A percentile compares a stretch with the other conserved stretches of the same genome.
These are phyloP conservation scores for Ictidomys tridecemlineatus DNA, from an alignment of 2,113 vertebrate genomes.

Conservation along the genomic window DNA sequence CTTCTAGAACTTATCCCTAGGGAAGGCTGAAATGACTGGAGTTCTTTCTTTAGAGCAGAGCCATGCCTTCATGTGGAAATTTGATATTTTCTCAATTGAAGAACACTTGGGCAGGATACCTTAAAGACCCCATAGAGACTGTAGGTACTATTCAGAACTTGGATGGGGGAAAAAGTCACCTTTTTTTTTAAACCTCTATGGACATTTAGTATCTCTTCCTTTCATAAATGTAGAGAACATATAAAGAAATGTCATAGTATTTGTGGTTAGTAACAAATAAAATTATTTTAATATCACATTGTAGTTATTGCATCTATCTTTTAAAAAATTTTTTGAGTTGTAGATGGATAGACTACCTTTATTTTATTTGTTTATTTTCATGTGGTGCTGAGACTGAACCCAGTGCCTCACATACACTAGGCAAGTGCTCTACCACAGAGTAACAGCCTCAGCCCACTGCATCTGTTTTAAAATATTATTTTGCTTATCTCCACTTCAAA, in stretches of 20 bases:
- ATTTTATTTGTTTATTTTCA: no score
- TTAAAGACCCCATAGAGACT: not conserved
- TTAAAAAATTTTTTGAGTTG: no score
- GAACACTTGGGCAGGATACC: not conserved
- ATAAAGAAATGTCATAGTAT: not conserved
- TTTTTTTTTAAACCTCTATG: not conserved
- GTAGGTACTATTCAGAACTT: not conserved
- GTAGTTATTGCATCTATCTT: not conserved
- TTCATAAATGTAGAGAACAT: not conserved
- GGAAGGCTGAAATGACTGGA: not conserved
- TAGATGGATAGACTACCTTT: no score
- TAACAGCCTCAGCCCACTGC: not conserved
- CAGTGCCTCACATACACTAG: no score
- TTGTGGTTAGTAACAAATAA: constrained; percentile 5
- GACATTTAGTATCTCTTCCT: constrained; percentile 41
- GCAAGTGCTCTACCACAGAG: no score
- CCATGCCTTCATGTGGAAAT: not conserved
- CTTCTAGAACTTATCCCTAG: not conserved
- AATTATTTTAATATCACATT: constrained; percentile 25
- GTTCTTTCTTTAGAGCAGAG: not conserved
- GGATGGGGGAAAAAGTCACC: not conserved
- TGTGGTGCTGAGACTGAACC: no score
- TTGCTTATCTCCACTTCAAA: not conserved
- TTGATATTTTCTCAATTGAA: not conserved
- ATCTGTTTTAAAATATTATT: not conserved